Evolutionary conservation across 2,113 vertebrate genomes (phyloP).

Genomic region (Halichoerus grypus): DNA sequence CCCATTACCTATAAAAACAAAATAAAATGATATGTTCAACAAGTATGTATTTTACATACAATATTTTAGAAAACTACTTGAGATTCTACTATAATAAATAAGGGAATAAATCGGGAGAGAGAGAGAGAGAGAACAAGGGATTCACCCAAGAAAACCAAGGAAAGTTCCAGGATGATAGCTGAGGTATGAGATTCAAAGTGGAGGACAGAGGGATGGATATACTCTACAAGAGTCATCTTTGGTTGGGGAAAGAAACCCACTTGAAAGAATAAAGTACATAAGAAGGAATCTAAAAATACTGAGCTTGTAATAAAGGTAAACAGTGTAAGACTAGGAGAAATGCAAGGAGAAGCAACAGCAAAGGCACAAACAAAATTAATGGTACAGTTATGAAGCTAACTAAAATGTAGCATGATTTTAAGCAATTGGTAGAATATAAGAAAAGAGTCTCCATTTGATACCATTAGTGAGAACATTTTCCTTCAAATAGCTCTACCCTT

Average conservation of each 20-base stretch:
- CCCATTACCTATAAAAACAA: background rate
- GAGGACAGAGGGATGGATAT: background rate
- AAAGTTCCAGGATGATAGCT: background rate
- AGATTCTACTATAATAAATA: background rate
- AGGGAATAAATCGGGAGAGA: background rate
- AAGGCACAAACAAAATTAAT: background rate
- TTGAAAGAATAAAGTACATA: background rate
- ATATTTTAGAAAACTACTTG: background rate
- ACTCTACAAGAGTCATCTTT: background rate
- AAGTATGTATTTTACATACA: background rate
- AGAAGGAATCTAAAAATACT: background rate
- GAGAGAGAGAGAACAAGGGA: background rate
- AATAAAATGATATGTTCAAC: background rate
- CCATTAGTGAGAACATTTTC: background rate
- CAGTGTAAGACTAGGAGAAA: background rate
- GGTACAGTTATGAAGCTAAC: background rate
- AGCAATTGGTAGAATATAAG: background rate
- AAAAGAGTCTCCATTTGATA: background rate
- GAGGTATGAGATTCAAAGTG: background rate
- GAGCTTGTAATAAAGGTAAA: background rate
- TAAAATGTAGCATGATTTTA: constrained; percentile 22
- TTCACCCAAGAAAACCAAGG: background rate
- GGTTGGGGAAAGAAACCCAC: background rate
- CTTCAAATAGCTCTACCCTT: background rate
- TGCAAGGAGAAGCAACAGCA: background rate